Conservation (phyloP, 2,113 vertebrate species). For the Indicator maculatus region DNA sequence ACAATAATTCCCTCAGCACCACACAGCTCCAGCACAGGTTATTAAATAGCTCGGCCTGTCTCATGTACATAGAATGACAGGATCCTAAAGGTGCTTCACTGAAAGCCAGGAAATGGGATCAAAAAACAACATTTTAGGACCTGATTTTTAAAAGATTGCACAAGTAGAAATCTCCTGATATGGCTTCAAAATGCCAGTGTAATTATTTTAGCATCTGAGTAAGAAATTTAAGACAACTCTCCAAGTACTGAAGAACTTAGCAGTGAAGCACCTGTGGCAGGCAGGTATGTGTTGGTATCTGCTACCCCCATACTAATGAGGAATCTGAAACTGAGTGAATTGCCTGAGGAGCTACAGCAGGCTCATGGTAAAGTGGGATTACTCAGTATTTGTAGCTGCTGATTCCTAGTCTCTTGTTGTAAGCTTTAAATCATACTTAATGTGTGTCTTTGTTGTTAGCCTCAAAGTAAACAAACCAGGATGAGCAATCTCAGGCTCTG, state of each 20-base stretch:
- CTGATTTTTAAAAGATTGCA: slow-evolving; percentile 45
- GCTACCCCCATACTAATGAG: background rate
- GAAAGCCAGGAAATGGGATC: slow-evolving; percentile 60
- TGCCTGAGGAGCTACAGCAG: background rate
- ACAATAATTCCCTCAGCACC: slow-evolving; percentile 75
- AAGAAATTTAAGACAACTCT: slow-evolving; percentile 12
- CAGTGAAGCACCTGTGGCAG: background rate
- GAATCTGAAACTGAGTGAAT: background rate
- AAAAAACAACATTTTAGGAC: slow-evolving; percentile 44
- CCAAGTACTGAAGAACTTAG: background rate
- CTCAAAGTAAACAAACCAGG: background rate
- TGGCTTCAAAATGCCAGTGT: background rate
- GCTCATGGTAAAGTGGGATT: background rate
- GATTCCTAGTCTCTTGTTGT: background rate
- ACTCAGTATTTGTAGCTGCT: background rate
- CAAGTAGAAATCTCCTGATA: slow-evolving; percentile 1
- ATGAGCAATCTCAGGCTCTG: background rate
- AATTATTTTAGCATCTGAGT: slow-evolving; percentile 27
- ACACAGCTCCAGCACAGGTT: slow-evolving; percentile 70
- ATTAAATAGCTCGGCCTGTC: slow-evolving; percentile 73
- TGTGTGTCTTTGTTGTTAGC: background rate
- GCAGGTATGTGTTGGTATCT: background rate
- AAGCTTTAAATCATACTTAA: background rate
- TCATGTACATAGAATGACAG: slow-evolving; percentile 48
- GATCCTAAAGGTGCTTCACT: slow-evolving; percentile 60